Base-by-base conservation (phyloP, 2,113 vertebrate species). In the Ophthalmolycus amberensis region DNA sequence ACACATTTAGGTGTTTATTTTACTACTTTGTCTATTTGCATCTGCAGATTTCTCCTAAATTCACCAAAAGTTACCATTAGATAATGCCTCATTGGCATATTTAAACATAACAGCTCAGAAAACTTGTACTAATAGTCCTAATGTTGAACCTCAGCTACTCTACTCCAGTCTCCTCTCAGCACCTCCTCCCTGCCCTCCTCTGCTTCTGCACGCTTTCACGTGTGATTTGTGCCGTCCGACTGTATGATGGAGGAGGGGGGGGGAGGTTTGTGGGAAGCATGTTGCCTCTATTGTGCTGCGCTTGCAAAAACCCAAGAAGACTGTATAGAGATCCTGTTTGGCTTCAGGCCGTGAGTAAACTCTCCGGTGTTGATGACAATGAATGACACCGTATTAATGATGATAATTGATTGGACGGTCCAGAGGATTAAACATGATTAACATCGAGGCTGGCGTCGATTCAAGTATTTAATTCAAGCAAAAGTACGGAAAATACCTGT, bases 361-460 rank as follows among this genome's bases (percentile, higher is more conserved):
- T 18, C 32, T 75, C 22, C 32, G 42, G 14, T 77, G 82, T 38
- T 77, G 65, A 68, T 56, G 64, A 67, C 75, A 75, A 80, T 70
- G 54, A 88, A 75, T 64, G 77, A 84, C 71, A 29, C 52, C 63
- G 67, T 71, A 78, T 80, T 89, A 72, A 76, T 67, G 80, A 44
- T 70, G 44, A 50, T 90, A 88, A 90, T 76, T 78, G 76, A 89
- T 83, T 80, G 29, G 66, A 72, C 44, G 50, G 64, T 83, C 74
- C 56, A 69, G n/a, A 77, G 79, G 77, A 83, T 80, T 88, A 84
- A 83, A 79, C 67, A 79, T 27, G 77, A 89, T 86, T 85, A 82
- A 40, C 34, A 56, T 37, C 37, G 37, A 8, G 37, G 37, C 34
- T 34, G 34, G 34, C 34, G 38, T 38, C 38, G 9, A 9, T 38